Evolutionary conservation across 2,113 vertebrate species (phyloP).

Genomic region (Benthochromis sp.): DNA sequence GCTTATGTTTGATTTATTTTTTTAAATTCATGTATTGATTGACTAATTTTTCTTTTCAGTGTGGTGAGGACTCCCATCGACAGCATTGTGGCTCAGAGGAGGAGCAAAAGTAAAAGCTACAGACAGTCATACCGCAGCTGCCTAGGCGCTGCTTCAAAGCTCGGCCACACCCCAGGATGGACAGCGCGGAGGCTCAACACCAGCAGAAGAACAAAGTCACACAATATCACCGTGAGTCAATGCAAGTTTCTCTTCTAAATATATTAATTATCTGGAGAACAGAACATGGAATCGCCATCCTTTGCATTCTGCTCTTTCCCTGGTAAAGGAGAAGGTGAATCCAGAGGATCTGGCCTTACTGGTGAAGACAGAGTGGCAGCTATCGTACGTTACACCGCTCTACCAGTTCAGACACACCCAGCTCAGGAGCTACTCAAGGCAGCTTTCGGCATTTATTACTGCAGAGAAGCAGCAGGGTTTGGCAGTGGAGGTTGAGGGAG

Average conservation of each 20-base stretch:
- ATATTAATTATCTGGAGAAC: neutral
- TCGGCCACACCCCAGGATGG: conserved; percentile 12
- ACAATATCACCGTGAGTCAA: conserved; percentile 26
- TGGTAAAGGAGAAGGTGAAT: conserved; percentile 64
- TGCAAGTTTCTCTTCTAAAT: neutral
- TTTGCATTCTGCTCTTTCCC: neutral
- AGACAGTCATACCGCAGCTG: conserved; percentile 43
- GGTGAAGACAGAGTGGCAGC: conserved; percentile 79
- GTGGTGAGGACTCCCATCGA: conserved; percentile 5
- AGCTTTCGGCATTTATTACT: conserved; percentile 75
- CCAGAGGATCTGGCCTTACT: conserved; percentile 66
- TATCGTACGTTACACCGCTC: conserved; percentile 87
- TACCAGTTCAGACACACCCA: conserved; percentile 73
- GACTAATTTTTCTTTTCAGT: neutral
- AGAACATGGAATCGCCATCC: neutral
- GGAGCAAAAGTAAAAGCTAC: conserved; percentile 39
- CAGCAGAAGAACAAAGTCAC: conserved; percentile 23
- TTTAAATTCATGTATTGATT: neutral
- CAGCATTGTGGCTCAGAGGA: neutral
- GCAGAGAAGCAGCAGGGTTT: conserved; percentile 83
- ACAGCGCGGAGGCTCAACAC: conserved; percentile 27
- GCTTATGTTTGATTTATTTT: neutral
- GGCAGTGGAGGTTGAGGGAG: conserved; percentile 71
- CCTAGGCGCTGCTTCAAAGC: conserved; percentile 14
- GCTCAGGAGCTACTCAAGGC: conserved; percentile 76